Conservation (phyloP, 2,113 vertebrate species). For the Chaetodon auriga region DNA sequence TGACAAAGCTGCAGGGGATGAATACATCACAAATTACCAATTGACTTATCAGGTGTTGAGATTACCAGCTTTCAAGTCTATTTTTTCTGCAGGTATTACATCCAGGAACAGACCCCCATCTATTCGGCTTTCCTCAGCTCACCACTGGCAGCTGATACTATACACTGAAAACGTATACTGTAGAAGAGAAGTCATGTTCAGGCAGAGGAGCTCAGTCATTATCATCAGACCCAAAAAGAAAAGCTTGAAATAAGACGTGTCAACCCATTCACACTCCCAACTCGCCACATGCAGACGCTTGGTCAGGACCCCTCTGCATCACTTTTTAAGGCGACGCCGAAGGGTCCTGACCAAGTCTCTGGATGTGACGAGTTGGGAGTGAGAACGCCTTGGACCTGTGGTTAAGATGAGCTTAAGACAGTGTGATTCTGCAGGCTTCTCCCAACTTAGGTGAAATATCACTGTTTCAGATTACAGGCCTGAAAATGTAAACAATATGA, state of each 20-base stretch:
- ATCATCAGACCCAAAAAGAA: too few species aligned
- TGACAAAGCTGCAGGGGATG: constrained; percentile 36
- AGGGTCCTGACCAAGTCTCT: too few species aligned
- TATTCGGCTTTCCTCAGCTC: constrained; percentile 18
- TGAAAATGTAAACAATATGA: neutral
- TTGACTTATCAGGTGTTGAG: constrained; percentile 21
- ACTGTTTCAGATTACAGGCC: neutral
- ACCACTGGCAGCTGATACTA: constrained; percentile 24
- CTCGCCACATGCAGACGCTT: too few species aligned
- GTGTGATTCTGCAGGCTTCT: neutral
- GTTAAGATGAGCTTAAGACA: neutral
- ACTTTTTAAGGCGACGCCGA: too few species aligned
- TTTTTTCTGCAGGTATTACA: constrained; percentile 14
- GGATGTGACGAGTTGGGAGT: too few species aligned
- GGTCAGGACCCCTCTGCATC: too few species aligned
- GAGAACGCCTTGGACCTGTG: neutral
- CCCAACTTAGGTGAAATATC: neutral
- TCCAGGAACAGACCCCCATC: constrained; percentile 18
- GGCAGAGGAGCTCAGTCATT: neutral
- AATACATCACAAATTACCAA: constrained; percentile 40
- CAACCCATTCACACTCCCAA: too few species aligned
- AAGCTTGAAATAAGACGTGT: neutral
- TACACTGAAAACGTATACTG: neutral
- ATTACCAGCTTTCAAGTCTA: constrained; percentile 4
- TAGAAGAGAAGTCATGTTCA: neutral